A percentile compares a stretch with the other conserved stretches of the same genome.
Conservation (phyloP, 2,888 invertebrate genomes). For the Spialia ferax region DNA sequence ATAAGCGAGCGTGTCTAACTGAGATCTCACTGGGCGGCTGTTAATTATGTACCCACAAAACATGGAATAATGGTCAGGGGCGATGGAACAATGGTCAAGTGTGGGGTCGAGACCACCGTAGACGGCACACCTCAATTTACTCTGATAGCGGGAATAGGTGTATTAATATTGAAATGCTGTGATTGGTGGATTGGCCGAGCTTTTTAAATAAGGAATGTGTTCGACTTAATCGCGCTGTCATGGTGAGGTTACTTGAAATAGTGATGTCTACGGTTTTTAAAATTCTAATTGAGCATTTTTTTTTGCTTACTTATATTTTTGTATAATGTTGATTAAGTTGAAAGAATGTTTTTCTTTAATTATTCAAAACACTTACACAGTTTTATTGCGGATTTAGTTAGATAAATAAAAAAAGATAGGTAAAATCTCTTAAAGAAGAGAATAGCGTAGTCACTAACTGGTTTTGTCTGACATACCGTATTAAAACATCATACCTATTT, state of each 20-base stretch:
- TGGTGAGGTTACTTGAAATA: neutral
- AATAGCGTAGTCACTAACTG: neutral
- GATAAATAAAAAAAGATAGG: neutral
- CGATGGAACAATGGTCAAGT: conserved; percentile 77
- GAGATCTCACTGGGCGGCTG: conserved; percentile 83
- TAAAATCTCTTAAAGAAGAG: neutral
- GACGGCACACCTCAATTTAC: conserved; percentile 42
- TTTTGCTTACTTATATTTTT: neutral
- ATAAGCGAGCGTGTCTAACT: conserved; percentile 85
- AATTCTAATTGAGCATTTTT: neutral
- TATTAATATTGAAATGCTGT: conserved; percentile 38
- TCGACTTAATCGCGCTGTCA: neutral
- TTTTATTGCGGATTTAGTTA: too few species aligned
- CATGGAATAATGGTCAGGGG: conserved; percentile 69
- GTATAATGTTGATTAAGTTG: too few species aligned
- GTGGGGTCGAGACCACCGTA: conserved; percentile 80
- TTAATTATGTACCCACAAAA: conserved; percentile 84
- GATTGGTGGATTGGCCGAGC: conserved; percentile 20
- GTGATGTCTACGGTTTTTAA: neutral
- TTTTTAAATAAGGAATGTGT: conserved; percentile 8
- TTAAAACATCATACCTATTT: conserved; percentile 43
- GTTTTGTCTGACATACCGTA: conserved; percentile 8
- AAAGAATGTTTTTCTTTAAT: too few species aligned
- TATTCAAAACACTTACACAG: too few species aligned
- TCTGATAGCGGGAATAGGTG: conserved; percentile 39